phyloP scores from a whole-genome alignment of 2,113 vertebrate species.

The Myotis yumanensis region DNA sequence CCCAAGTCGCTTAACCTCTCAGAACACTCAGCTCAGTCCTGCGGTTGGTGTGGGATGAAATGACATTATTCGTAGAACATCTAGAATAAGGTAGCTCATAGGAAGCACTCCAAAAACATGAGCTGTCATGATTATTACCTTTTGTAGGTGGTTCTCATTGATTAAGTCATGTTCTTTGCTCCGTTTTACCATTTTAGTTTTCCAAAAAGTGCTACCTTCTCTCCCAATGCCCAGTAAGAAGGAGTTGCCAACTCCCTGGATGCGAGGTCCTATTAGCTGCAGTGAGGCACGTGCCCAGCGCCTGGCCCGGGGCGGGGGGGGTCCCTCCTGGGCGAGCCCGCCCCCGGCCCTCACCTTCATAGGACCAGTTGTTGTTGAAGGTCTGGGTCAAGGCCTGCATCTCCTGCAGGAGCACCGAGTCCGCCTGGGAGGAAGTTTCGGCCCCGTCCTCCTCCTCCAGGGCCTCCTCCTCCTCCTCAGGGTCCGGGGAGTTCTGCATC shows the following conservation, averaged over 20 bases:
- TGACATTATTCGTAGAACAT: not conserved
- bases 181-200: constrained; percentile 10
- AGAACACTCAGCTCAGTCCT: not conserved
- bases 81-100: not conserved
- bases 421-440: constrained; percentile 85
- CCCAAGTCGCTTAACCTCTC: not conserved
- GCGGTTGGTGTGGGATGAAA: not conserved
- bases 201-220: not conserved
- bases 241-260: not conserved
- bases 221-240: not conserved
- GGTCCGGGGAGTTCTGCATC: constrained; percentile 97
- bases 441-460: constrained; percentile 89
- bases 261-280: not conserved
- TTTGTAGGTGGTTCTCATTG: not conserved
- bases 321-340: rapidly evolving
- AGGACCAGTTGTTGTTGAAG: constrained; percentile 93
- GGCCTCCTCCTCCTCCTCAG: constrained; percentile 90
- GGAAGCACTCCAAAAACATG: not conserved
- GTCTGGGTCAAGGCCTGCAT: constrained; percentile 90
- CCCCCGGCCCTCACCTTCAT: constrained; percentile 85
- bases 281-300: rapidly evolving
- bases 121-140: not conserved
- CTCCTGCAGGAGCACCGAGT: constrained; percentile 91
- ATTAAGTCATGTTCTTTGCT: not conserved
- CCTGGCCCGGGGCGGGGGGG: not conserved